Conservation (phyloP, 1,140 invertebrate species). For the Aporrectodea caliginosa region DNA sequence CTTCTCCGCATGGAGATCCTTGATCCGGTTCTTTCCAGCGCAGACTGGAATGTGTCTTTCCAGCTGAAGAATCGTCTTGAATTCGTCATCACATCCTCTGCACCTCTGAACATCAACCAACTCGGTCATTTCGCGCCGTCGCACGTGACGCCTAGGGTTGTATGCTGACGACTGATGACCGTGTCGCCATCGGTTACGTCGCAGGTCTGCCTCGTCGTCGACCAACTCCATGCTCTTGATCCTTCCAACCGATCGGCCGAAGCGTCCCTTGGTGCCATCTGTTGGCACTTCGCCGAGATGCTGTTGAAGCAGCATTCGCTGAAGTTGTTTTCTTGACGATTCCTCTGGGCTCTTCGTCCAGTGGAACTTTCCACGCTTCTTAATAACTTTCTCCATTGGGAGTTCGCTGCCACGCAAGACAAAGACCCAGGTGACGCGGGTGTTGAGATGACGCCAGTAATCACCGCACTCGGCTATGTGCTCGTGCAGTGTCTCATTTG, state of each 20-base stretch:
- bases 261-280: background rate
- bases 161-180: conserved; percentile 36
- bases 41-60: conserved; percentile 48
- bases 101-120: conserved; percentile 46
- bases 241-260: background rate
- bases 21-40: conserved; percentile 42
- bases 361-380: conserved; percentile 19
- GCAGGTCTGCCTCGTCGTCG: background rate
- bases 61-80: conserved; percentile 44
- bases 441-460: conserved; percentile 10
- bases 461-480: conserved; percentile 75
- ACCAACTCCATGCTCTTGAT: background rate
- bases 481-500: conserved; percentile 67
- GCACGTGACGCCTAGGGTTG: conserved; percentile 44
- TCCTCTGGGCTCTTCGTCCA: background rate
- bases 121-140: conserved; percentile 42
- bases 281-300: background rate
- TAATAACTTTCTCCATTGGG: background rate
- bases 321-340: background rate
- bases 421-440: conserved; percentile 17
- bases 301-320: conserved; percentile 3
- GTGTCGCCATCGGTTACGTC: background rate
- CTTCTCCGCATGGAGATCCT: conserved; percentile 32
- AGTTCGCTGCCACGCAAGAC: conserved; percentile 11
- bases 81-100: conserved; percentile 44